Percentiles rank a stretch among this genome's conserved stretches.
Conservation (phyloP, 2,113 vertebrate genomes). For the Salvator merianae region DNA sequence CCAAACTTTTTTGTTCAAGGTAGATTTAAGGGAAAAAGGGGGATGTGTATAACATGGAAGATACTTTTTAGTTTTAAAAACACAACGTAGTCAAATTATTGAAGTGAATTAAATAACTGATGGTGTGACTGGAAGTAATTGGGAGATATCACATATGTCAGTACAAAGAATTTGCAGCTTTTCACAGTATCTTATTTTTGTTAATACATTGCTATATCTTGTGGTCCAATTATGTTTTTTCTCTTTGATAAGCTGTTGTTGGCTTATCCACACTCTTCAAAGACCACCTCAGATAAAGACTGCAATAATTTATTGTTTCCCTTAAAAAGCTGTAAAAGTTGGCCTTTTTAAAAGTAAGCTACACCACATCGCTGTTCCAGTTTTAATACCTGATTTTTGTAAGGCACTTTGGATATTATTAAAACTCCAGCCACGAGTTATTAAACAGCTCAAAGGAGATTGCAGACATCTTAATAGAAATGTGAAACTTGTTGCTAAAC, state of each 20-base stretch:
- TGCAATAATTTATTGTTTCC: too few species aligned
- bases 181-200: constrained; percentile 27
- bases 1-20: constrained; percentile 62
- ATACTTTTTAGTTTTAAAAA: constrained; percentile 5
- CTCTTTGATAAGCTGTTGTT: constrained; percentile 78
- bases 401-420: too few species aligned
- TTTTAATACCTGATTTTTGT: too few species aligned
- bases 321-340: too few species aligned
- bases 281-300: too few species aligned
- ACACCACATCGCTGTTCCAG: too few species aligned
- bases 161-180: constrained; percentile 48
- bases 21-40: constrained; percentile 59
- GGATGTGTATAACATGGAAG: constrained; percentile 59
- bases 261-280: constrained; percentile 65
- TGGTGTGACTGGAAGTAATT: constrained; percentile 61
- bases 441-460: too few species aligned
- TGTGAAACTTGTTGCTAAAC: too few species aligned
- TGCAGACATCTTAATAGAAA: too few species aligned
- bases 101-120: constrained; percentile 56
- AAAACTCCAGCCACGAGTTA: too few species aligned
- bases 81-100: constrained; percentile 37
- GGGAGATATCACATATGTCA: constrained; percentile 31
- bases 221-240: constrained; percentile 79
- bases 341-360: too few species aligned
- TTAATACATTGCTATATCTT: constrained; percentile 75